Base-by-base conservation (phyloP, 2,113 vertebrate species). In the Xyrauchen texanus region DNA sequence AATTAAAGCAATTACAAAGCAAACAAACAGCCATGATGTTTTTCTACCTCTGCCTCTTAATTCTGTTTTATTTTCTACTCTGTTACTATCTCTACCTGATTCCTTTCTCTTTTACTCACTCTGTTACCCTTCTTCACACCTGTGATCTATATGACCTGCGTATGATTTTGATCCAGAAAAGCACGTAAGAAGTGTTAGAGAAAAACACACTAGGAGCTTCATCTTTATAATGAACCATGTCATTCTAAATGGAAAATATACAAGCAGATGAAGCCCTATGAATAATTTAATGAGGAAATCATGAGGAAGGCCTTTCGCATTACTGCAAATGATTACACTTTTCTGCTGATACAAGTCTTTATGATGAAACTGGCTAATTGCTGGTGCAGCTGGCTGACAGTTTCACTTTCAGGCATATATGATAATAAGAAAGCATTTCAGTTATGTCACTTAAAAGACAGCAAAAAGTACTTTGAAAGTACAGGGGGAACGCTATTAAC, bases 211-310 rank as follows among this genome's bases (percentile, higher is more conserved):
- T 63, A 61, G 46, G 44, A 73, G 47, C 45, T 72, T 76, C 80
- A 65, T 77, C 73, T 63, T 71, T 8, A 60, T 78, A 71, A 82
- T 70, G 75, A 77, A 75, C 53, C 70, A 42, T 63, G 60, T 76
- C 70, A 16, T 52, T 80, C 60, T 72, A 52, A 72, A 83, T 76
- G 77, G 78, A 55, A 47, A 52, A 12, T 58, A 53, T 21, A 63
- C 73, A 81, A 55, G 64, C 55, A 60, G 60, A 63, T 66, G 78
- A 64, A 84, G 78, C 76, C 58, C 65, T 78, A 78, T 78, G 79
- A 78, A 84, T 84, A 84, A 84, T 84, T 78, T 69, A 84, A 69
- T 68, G 68, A 81, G 78, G 68, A 63, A 73, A 62, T 79, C 69
- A 71, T 52, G 73, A 69, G 65, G 66, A 78, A 68, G 70, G 79